Conservation (phyloP, 2,113 vertebrate genomes). For the Xiphophorus couchianus region DNA sequence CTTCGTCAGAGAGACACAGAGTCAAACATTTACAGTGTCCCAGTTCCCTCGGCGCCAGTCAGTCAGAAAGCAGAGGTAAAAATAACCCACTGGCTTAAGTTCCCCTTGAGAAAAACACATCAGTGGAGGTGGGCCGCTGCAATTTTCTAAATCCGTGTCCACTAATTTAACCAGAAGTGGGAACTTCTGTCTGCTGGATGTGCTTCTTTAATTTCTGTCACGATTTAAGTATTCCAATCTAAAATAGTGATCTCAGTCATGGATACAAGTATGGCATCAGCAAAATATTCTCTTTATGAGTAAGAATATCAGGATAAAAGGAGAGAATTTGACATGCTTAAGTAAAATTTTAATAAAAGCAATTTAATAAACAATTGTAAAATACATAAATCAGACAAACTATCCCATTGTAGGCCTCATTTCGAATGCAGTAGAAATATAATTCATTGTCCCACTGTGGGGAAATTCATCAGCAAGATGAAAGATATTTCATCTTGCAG, state of each 20-base stretch:
- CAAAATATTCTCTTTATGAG: too few species aligned
- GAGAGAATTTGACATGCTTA: too few species aligned
- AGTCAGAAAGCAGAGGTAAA: constrained; percentile 70
- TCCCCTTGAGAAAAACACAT: constrained; percentile 53
- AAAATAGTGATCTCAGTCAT: neutral
- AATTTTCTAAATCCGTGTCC: constrained; percentile 23
- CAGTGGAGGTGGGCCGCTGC: constrained; percentile 19
- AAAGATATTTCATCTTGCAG: too few species aligned
- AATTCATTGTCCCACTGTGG: too few species aligned
- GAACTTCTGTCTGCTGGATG: neutral
- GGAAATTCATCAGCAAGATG: too few species aligned
- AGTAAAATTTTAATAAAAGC: too few species aligned
- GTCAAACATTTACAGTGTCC: constrained; percentile 42
- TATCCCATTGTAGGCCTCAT: too few species aligned
- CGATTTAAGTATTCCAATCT: neutral
- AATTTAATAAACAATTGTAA: too few species aligned
- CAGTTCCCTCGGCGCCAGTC: constrained; percentile 69
- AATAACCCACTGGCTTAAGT: constrained; percentile 70
- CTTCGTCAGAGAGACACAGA: constrained; percentile 1
- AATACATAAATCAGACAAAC: too few species aligned
- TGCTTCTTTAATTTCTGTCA: neutral
- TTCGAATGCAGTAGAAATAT: too few species aligned
- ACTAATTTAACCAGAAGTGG: neutral
- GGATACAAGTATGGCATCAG: too few species aligned
- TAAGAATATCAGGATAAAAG: too few species aligned